Conservation (phyloP, 2,888 invertebrate species). For the Andrena dorsata region DNA sequence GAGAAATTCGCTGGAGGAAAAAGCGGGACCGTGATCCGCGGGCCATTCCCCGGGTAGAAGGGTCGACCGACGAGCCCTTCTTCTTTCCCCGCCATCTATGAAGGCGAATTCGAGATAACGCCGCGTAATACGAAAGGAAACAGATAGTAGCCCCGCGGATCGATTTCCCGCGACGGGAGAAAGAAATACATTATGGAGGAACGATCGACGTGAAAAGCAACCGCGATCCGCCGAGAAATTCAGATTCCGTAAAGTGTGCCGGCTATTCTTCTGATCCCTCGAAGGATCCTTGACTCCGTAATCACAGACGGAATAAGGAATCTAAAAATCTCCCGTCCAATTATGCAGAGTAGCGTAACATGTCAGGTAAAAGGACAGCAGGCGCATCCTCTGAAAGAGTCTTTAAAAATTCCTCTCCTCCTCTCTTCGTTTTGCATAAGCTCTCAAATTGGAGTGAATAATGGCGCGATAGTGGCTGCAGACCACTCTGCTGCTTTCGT, state of each 20-base stretch:
- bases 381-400: background rate
- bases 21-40: background rate
- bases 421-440: slow-evolving; percentile 67
- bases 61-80: slow-evolving; percentile 7
- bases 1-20: background rate
- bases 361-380: background rate
- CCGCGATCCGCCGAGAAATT: slow-evolving; percentile 18
- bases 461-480: slow-evolving; percentile 39
- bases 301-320: slow-evolving; percentile 13
- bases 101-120: slow-evolving; percentile 38
- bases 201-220: slow-evolving; percentile 24
- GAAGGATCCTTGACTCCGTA: background rate
- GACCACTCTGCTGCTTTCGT: slow-evolving; percentile 1
- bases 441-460: slow-evolving; percentile 79
- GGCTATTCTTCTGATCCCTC: background rate
- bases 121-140: slow-evolving; percentile 23
- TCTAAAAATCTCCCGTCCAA: background rate
- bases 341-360: background rate
- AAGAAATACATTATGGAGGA: slow-evolving; percentile 25
- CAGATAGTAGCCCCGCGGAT: slow-evolving; percentile 17
- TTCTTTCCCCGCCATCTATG: background rate
- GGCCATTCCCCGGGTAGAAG: too few relatives aligned
- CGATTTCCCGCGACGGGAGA: slow-evolving; percentile 34
- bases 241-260: background rate
- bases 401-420: slow-evolving; percentile 1